A percentile compares a stretch with the other conserved stretches of the same genome.
Evolutionary conservation across 2,888 invertebrate genomes (phyloP).

Genomic region (Drosophila kanekoi): DNA sequence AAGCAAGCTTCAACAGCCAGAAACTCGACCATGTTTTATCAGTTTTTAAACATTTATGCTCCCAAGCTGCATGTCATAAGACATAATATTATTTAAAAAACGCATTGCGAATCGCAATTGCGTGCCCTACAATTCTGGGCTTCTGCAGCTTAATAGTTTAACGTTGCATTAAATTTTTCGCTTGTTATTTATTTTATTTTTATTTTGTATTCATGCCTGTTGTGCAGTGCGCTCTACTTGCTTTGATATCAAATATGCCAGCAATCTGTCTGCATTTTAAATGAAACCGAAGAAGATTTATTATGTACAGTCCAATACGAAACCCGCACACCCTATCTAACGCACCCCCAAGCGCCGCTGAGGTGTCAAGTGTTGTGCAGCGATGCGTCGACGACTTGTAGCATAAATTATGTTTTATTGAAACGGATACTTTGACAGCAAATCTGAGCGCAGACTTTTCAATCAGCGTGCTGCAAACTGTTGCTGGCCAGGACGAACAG

Average conservation of each 20-base stretch:
- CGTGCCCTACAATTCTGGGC: conserved; percentile 8
- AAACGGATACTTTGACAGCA: conserved; percentile 69
- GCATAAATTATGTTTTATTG: conserved; percentile 78
- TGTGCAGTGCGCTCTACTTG: conserved; percentile 30
- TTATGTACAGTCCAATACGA: conserved; percentile 50
- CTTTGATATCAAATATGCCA: conserved; percentile 72
- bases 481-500: conserved; percentile 49
- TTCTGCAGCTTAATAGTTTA: conserved; percentile 6
- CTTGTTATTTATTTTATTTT: conserved; percentile 4
- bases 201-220: conserved; percentile 3
- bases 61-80: not conserved
- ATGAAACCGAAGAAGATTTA: conserved; percentile 79
- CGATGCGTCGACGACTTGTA: conserved; percentile 41
- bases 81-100: not conserved
- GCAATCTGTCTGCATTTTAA: conserved; percentile 79
- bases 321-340: not conserved
- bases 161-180: conserved; percentile 7
- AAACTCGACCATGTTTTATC: no score
- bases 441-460: conserved; percentile 63
- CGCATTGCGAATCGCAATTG: no score
- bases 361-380: conserved; percentile 73
- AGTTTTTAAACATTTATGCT: not conserved
- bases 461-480: conserved; percentile 67
- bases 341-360: conserved; percentile 25
- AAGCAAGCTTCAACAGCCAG: no score